Conservation (phyloP, 2,113 vertebrate species). For the Numenius arquata region DNA sequence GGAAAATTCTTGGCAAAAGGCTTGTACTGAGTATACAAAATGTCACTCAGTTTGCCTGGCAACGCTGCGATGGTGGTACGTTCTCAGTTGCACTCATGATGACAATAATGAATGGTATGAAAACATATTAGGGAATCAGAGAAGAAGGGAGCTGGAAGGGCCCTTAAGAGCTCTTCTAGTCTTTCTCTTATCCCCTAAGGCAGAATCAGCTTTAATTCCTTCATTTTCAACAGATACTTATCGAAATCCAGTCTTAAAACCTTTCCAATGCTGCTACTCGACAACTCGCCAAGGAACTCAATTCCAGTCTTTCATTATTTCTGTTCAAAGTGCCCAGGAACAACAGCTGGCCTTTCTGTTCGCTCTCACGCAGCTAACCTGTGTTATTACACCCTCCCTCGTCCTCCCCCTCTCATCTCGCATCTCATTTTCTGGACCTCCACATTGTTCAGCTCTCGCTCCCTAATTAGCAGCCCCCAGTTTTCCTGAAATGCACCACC, state of each 20-base stretch:
- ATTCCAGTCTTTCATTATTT: not conserved
- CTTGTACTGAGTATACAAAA: not conserved
- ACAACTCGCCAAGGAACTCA: not conserved
- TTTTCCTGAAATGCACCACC: not conserved
- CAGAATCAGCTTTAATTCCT: not conserved
- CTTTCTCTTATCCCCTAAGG: not conserved
- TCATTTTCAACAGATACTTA: not conserved
- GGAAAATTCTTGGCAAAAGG: not conserved
- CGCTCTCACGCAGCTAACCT: not conserved
- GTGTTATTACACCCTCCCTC: not conserved
- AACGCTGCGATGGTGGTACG: rapidly evolving
- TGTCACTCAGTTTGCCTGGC: not conserved
- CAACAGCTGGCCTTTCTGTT: not conserved
- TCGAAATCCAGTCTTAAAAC: not conserved
- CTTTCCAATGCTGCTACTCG: not conserved
- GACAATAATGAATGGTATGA: not conserved
- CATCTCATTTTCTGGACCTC: not conserved
- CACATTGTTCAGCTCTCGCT: not conserved
- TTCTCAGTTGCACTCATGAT: not conserved
- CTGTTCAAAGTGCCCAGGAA: not conserved
- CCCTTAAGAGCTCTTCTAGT: not conserved
- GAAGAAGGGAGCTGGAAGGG: not conserved
- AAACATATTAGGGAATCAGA: not conserved
- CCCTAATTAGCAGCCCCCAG: not conserved
- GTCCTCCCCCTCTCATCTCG: not conserved